Evolutionary conservation across 2,113 vertebrate genomes (phyloP).

Genomic region (Taurulus bubalis): DNA sequence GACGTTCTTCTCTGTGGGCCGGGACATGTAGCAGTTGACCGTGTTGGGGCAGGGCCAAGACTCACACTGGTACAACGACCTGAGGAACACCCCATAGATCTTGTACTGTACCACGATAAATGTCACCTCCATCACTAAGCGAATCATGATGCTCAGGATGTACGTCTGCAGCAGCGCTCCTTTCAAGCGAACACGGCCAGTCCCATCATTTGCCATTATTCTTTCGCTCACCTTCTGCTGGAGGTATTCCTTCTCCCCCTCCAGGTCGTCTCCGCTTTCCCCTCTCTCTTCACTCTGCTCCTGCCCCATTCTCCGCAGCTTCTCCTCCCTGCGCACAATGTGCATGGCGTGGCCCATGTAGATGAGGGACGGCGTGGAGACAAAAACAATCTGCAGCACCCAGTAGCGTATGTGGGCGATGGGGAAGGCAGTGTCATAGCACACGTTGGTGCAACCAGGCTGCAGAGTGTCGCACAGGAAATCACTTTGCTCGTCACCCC

Average conservation of each 20-base stretch:
- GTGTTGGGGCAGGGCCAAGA: slow-evolving; percentile 92
- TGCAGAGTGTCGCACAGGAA: slow-evolving; percentile 94
- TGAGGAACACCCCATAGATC: slow-evolving; percentile 93
- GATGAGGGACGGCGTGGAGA: slow-evolving; percentile 94
- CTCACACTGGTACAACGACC: slow-evolving; percentile 89
- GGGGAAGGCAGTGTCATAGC: slow-evolving; percentile 96
- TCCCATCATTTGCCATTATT: slow-evolving; percentile 75
- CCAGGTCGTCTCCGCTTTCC: slow-evolving; percentile 50
- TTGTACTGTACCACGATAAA: slow-evolving; percentile 94
- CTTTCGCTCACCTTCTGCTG: slow-evolving; percentile 83
- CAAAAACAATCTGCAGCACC: slow-evolving; percentile 98
- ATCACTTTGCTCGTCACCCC: slow-evolving; percentile 96
- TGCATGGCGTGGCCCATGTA: slow-evolving; percentile 98
- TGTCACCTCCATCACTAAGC: slow-evolving; percentile 92
- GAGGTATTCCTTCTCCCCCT: slow-evolving; percentile 78
- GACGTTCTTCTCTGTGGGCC: slow-evolving; percentile 97
- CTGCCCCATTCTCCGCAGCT: slow-evolving; percentile 83
- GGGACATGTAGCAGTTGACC: slow-evolving; percentile 96
- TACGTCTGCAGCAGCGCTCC: slow-evolving; percentile 94
- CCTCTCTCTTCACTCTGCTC: slow-evolving; percentile 64
- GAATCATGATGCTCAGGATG: slow-evolving; percentile 93
- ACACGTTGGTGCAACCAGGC: slow-evolving; percentile 95
- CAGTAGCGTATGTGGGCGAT: slow-evolving; percentile 98
- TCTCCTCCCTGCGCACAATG: slow-evolving; percentile 91
- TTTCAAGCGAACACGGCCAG: slow-evolving; percentile 83